Base-by-base conservation (phyloP, 92 coral and sea anemone species). In the Ricordea florida region DNA sequence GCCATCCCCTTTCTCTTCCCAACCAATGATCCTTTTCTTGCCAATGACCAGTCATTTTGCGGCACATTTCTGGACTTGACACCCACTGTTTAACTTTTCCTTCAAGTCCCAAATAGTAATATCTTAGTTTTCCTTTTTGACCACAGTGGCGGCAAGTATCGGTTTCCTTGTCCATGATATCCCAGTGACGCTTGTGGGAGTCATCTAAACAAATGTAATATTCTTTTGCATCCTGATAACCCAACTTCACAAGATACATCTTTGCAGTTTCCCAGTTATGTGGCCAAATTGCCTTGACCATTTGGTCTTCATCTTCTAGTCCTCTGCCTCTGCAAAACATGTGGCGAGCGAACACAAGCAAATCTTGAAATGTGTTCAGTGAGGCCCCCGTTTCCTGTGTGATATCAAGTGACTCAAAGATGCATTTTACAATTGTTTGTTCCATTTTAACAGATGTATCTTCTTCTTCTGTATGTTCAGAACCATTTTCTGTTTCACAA, bases 41-140 rank as follows among this genome's bases (percentile, higher is more conserved):
- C 96, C 96, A 90, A 52, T 90, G 91, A 14, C 69, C 67, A 17
- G 75, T 48, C 87, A 84, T 78, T 90, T 85, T 85, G 33, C 34
- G 57, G 69, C 94, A 89, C 85, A 77, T 85, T 74, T 85, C 86
- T 62, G 68, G 63, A 78, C 80, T 43, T 66, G 83, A 42, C 36
- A 17, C 55, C 89, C 89, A 83, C 20, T 72, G 83, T 66, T 77
- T 88, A 25, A 88, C 80, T 35, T 81, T 87, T 44, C 72, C 76
- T 55, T 74, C 36, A 34, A 87, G 68, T 18, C 92, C 92, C 15
- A 88, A 76, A 57, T 82, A 86, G 46, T 83, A 88, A 62, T 83
- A 88, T 35, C 70, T 66, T 72, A 78, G 72, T 57, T 72, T 44
- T 78, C 90, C 90, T 31, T 57, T 66, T 60, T 62, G 20, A 34